These are phyloP conservation scores for Drosophila eohydei DNA, from an alignment of 2,888 invertebrate genomes.

Conservation along the genomic window DNA sequence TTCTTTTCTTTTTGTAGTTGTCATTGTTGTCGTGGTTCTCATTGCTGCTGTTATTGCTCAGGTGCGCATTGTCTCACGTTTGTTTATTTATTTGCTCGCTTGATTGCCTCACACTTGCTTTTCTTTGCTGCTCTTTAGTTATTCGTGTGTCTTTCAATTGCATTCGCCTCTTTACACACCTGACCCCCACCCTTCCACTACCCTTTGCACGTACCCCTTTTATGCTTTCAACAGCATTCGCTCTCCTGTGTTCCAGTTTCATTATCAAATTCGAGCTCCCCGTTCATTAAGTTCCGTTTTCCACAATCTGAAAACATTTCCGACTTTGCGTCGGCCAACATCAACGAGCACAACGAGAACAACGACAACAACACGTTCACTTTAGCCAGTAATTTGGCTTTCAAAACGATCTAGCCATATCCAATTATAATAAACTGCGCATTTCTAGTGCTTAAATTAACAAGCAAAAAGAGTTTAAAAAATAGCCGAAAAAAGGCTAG, in stretches of 20 bases:
- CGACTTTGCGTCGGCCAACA: background rate
- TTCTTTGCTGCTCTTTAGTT: constrained; percentile 20
- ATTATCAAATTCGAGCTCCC: constrained; percentile 2
- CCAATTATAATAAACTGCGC: constrained; percentile 48
- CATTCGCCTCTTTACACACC: constrained; percentile 30
- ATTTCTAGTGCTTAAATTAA: constrained; percentile 49
- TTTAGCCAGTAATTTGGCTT: constrained; percentile 53
- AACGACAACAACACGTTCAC: background rate
- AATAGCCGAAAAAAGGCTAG: background rate
- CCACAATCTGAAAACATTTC: background rate
- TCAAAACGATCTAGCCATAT: constrained; percentile 54
- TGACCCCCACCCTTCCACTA: background rate
- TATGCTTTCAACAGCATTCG: background rate
- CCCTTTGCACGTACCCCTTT: background rate
- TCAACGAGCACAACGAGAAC: constrained; percentile 14
- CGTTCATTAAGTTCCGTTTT: constrained; percentile 4
- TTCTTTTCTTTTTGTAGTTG: constrained; percentile 6
- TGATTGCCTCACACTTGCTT: constrained; percentile 62
- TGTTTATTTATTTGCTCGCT: constrained; percentile 76
- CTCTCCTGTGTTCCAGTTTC: constrained; percentile 6
- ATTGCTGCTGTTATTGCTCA: constrained; percentile 51
- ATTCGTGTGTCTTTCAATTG: constrained; percentile 49
- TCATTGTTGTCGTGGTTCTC: constrained; percentile 18
- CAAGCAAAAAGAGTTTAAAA: constrained; percentile 1
- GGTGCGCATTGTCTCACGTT: constrained; percentile 78